These are phyloP conservation scores for Clarias magur DNA, from an alignment of 2,113 vertebrate genomes.

Conservation along the genomic window DNA sequence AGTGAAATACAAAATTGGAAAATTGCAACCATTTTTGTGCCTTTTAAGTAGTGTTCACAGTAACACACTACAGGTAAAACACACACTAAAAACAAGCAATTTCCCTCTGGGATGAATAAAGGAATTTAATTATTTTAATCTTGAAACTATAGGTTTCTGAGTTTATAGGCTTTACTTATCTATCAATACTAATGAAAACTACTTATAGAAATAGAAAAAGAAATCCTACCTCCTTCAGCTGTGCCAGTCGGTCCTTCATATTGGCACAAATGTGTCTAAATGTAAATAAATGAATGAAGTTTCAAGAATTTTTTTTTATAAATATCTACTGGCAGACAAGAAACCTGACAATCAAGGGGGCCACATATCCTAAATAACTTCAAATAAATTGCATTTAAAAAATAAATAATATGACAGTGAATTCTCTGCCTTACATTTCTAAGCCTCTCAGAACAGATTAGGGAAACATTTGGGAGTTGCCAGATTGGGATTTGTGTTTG, in stretches of 20 bases:
- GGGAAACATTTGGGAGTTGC: conserved; percentile 61
- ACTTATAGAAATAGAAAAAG: background rate
- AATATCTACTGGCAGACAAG: background rate
- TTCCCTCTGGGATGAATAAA: no score
- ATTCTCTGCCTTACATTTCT: conserved; percentile 60
- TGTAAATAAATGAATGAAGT: background rate
- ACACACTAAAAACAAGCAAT: background rate
- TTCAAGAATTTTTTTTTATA: background rate
- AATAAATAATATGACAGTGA: conserved; percentile 55
- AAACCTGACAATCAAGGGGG: background rate
- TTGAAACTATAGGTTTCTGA: no score
- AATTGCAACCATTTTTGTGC: background rate
- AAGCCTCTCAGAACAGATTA: conserved; percentile 78
- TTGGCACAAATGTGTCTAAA: conserved; percentile 41
- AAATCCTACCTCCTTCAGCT: conserved; percentile 86
- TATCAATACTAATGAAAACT: no score
- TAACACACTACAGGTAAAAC: background rate
- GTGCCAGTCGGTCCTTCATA: conserved; percentile 94
- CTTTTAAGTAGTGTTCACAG: background rate
- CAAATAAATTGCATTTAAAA: conserved; percentile 9
- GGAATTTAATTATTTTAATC: no score
- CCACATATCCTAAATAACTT: conserved; percentile 5
- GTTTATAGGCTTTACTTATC: background rate
- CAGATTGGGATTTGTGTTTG: background rate
- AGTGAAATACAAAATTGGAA: background rate